These are phyloP conservation scores for Clitarchus hookeri DNA, from an alignment of 2,888 invertebrate genomes.

Conservation along the genomic window DNA sequence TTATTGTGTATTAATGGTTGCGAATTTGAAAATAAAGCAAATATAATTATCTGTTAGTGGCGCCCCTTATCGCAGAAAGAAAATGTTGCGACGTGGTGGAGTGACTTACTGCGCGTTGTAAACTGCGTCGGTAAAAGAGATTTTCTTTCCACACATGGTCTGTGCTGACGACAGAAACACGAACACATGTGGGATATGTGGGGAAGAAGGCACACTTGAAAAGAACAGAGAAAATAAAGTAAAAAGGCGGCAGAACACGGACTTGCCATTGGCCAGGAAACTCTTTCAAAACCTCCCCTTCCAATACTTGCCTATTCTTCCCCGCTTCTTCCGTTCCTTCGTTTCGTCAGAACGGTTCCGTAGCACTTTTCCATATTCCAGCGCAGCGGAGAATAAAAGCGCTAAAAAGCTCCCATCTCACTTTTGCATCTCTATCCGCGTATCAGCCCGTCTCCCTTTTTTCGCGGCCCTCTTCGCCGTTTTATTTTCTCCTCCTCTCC, in stretches of 20 bases:
- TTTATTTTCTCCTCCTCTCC: conserved; percentile 17
- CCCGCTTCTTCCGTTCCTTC: conserved; percentile 11
- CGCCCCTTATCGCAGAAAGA: too few species aligned
- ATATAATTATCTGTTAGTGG: too few species aligned
- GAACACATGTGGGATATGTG: neutral
- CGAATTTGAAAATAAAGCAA: too few species aligned
- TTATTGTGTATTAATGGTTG: too few species aligned
- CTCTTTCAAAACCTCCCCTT: conserved; percentile 16
- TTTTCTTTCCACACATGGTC: too few species aligned
- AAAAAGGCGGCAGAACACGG: conserved; percentile 15
- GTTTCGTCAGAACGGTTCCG: neutral
- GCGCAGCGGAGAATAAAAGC: neutral
- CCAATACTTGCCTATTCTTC: conserved; percentile 2
- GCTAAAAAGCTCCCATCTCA: conserved; percentile 21
- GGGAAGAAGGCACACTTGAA: neutral
- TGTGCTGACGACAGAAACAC: too few species aligned
- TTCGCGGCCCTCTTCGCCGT: conserved; percentile 17
- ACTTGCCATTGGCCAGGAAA: conserved; percentile 21
- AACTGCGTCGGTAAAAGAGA: too few species aligned
- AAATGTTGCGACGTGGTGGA: too few species aligned
- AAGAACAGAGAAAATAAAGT: conserved; percentile 16
- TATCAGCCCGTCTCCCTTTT: conserved; percentile 17
- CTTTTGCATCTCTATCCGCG: conserved; percentile 11
- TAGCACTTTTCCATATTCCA: neutral
- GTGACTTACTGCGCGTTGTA: too few species aligned